phyloP scores from a whole-genome alignment of 2,113 vertebrate species.

The Nesoenas mayeri region DNA sequence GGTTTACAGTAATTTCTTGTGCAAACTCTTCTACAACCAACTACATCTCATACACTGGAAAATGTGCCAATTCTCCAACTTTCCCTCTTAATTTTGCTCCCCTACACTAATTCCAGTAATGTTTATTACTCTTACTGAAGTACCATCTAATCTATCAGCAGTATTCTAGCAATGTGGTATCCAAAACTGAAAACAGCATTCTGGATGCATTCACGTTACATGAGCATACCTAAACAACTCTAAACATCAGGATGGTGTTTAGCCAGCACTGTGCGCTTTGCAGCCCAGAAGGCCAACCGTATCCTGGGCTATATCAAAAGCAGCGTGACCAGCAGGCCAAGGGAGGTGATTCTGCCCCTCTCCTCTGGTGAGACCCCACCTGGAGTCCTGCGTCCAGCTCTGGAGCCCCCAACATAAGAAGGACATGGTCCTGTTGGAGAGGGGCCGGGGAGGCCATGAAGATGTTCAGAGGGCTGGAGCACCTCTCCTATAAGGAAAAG shows the following conservation, averaged over 20 bases:
- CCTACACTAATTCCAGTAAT: neutral
- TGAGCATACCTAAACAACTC: neutral
- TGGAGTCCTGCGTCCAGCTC: neutral
- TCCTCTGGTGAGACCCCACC: fast-evolving
- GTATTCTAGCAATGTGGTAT: neutral
- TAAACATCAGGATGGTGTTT: neutral
- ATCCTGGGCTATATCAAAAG: neutral
- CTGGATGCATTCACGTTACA: neutral
- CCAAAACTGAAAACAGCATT: neutral
- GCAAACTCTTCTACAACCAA: neutral
- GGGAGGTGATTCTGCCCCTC: neutral
- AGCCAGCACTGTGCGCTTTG: fast-evolving
- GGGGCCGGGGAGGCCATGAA: too few relatives aligned
- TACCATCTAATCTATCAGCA: neutral
- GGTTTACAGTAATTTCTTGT: neutral
- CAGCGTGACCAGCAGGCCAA: fast-evolving
- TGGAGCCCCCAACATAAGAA: fast-evolving
- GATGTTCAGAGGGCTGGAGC: neutral
- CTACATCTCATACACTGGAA: neutral
- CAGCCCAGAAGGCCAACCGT: neutral
- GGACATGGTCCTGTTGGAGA: neutral
- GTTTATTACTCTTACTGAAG: neutral
- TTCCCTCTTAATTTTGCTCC: neutral
- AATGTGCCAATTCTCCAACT: neutral
- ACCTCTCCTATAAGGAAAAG: neutral